phyloP scores from a whole-genome alignment of 2,797 vertebrate genomes.

The Spatula clypeata region DNA sequence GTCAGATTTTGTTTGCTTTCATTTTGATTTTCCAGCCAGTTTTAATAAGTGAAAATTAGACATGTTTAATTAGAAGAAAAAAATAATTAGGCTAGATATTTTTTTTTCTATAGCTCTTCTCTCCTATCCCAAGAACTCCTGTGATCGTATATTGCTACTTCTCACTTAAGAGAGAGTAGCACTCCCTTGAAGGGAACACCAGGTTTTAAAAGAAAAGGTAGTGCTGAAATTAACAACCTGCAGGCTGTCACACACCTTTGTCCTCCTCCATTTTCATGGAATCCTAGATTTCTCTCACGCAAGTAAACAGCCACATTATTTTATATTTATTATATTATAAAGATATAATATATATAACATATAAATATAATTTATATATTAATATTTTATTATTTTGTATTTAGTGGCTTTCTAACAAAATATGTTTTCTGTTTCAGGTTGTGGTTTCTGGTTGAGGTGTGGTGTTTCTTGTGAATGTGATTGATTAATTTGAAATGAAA shows the following conservation, averaged over 20 bases:
- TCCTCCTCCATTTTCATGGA: background rate
- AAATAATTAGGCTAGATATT: background rate
- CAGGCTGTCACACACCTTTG: background rate
- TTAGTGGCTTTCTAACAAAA: background rate
- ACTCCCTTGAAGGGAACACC: background rate
- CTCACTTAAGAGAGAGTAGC: background rate
- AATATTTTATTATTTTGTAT: background rate
- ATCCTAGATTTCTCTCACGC: background rate
- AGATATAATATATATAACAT: too few relatives aligned
- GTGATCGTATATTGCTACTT: background rate
- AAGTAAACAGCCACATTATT: rapidly evolving
- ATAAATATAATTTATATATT: too few relatives aligned
- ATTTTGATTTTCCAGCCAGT: background rate
- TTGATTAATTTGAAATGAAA: background rate
- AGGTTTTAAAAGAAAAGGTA: background rate
- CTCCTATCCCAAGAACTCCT: background rate
- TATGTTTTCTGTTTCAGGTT: background rate
- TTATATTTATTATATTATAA: background rate
- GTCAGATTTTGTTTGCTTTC: background rate
- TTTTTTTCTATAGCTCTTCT: background rate
- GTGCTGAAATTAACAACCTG: background rate
- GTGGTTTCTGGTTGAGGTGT: background rate
- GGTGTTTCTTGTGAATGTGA: too few relatives aligned
- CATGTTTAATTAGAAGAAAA: background rate
- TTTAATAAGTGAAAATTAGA: background rate